A percentile compares a stretch with the other conserved stretches of the same genome.
Conservation (phyloP, 2,888 invertebrate genomes). For the Phaedon cochleariae region DNA sequence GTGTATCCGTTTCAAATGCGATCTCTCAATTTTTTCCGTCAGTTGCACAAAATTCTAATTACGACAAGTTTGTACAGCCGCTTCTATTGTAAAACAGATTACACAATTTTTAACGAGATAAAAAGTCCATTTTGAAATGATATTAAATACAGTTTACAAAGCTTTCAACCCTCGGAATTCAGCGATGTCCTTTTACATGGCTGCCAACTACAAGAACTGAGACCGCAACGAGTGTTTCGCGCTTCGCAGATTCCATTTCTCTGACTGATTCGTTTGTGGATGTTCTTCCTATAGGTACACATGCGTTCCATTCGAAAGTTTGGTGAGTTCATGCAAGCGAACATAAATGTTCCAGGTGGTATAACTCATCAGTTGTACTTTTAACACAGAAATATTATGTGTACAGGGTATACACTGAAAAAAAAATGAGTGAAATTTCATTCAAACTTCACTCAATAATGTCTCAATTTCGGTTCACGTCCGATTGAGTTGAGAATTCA, state of each 20-base stretch:
- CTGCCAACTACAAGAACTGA: slow-evolving; percentile 49
- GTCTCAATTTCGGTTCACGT: too few relatives aligned
- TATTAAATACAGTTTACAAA: slow-evolving; percentile 57
- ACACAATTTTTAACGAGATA: slow-evolving; percentile 56
- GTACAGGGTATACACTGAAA: too few relatives aligned
- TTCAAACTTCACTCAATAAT: too few relatives aligned
- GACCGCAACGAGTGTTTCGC: slow-evolving; percentile 48
- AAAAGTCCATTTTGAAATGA: slow-evolving; percentile 53
- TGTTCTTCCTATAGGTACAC: slow-evolving; percentile 34
- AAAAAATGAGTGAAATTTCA: too few relatives aligned
- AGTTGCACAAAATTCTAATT: slow-evolving; percentile 41
- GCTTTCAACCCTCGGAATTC: slow-evolving; percentile 48
- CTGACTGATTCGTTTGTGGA: slow-evolving; percentile 40
- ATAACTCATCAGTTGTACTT: background rate
- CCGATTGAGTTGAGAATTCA: too few relatives aligned
- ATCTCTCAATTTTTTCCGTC: slow-evolving; percentile 33
- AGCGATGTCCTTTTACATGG: slow-evolving; percentile 54
- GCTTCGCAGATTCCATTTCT: slow-evolving; percentile 48
- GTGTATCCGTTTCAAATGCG: slow-evolving; percentile 24
- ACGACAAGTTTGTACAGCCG: slow-evolving; percentile 35
- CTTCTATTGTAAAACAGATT: slow-evolving; percentile 46
- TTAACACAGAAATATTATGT: background rate
- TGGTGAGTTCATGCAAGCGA: slow-evolving; percentile 50
- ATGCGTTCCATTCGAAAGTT: slow-evolving; percentile 38
- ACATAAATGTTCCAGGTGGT: slow-evolving; percentile 31